phyloP scores from a whole-genome alignment of 2,113 vertebrate genomes.

The Todiramphus chloris region DNA sequence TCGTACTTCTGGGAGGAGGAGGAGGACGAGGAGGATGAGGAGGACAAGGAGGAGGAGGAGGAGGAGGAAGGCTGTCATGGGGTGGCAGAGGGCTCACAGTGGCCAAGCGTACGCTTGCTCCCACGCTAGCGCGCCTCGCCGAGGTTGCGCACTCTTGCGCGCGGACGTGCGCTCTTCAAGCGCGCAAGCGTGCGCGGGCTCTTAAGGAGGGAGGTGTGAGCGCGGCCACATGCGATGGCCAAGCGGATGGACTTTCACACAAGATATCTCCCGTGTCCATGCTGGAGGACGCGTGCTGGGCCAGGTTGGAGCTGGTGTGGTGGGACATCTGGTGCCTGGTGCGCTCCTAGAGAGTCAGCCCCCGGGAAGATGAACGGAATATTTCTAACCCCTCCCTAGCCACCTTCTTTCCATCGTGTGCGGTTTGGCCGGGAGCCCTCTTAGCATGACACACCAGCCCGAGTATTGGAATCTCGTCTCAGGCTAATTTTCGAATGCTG shows the following conservation, averaged over 20 bases:
- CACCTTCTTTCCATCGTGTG: neutral
- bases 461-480: constrained; percentile 77
- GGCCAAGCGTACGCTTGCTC: neutral
- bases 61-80: neutral
- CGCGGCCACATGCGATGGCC: rapidly evolving
- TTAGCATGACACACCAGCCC: constrained; percentile 61
- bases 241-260: neutral
- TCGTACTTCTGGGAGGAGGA: neutral
- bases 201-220: neutral
- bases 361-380: constrained; percentile 16
- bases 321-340: neutral
- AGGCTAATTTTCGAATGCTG: constrained; percentile 81
- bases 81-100: neutral
- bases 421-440: constrained; percentile 57
- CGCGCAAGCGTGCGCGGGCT: rapidly evolving
- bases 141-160: neutral
- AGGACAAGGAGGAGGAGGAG: neutral
- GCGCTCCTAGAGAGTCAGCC: neutral
- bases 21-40: neutral
- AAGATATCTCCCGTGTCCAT: rapidly evolving
- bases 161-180: rapidly evolving
- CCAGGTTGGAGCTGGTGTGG: neutral
- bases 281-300: neutral
- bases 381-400: constrained; percentile 54
- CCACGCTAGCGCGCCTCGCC: rapidly evolving